Conservation (phyloP, 2,888 invertebrate genomes). For the Eretmocerus hayati region DNA sequence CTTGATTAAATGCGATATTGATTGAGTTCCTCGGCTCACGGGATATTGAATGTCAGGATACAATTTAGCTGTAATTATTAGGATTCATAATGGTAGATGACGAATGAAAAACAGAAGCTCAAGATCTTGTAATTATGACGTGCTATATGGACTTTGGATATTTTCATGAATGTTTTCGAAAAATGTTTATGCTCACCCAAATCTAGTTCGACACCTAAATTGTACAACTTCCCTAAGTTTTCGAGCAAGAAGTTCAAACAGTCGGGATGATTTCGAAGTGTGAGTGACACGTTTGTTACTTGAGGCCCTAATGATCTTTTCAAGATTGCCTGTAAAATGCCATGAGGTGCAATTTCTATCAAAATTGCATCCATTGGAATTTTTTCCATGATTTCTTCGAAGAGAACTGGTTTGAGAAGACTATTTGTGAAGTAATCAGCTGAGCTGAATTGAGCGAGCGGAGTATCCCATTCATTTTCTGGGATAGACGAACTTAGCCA, state of each 20-base stretch:
- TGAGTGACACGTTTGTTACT: conserved; percentile 54
- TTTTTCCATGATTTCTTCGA: conserved; percentile 42
- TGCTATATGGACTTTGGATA: neutral
- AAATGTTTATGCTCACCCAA: conserved; percentile 31
- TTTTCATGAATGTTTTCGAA: too few relatives aligned
- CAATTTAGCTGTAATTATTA: conserved; percentile 8
- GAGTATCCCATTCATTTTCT: conserved; percentile 3
- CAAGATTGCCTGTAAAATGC: conserved; percentile 60
- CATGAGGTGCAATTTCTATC: conserved; percentile 66
- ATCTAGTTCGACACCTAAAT: conserved; percentile 50
- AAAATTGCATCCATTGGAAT: conserved; percentile 59
- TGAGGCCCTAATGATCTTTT: conserved; percentile 54
- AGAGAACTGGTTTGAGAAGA: conserved; percentile 12
- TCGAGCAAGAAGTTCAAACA: conserved; percentile 42
- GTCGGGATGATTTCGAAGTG: conserved; percentile 53
- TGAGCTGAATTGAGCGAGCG: conserved; percentile 6
- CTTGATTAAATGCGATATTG: conserved; percentile 73
- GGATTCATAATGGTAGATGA: neutral
- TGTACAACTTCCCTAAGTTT: conserved; percentile 50
- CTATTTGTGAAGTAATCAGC: conserved; percentile 17
- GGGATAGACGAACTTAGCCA: conserved; percentile 19
- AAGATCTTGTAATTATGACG: neutral
- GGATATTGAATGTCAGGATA: conserved; percentile 74
- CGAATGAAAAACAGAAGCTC: neutral
- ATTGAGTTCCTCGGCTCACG: conserved; percentile 79